Evolutionary conservation across 2,888 invertebrate species (phyloP).

Genomic region (Epirrita christyi): DNA sequence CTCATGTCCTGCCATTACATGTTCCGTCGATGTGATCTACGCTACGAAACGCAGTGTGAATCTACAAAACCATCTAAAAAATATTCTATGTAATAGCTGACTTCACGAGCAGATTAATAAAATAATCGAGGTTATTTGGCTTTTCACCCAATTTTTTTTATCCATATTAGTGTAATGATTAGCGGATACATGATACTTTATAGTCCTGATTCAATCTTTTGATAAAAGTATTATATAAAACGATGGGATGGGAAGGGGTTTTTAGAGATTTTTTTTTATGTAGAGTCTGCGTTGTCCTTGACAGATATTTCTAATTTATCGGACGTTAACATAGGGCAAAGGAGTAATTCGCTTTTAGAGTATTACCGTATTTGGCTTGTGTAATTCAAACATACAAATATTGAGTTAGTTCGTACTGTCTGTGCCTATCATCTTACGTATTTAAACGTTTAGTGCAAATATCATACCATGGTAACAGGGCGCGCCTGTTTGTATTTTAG

Average conservation of each 20-base stretch:
- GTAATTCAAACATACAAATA: constrained; percentile 63
- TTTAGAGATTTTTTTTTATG: background rate
- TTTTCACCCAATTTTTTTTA: background rate
- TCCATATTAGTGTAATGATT: background rate
- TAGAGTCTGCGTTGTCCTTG: constrained; percentile 8
- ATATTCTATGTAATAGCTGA: background rate
- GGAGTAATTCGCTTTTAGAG: constrained; percentile 44
- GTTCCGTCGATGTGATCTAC: constrained; percentile 64
- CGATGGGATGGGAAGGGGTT: background rate
- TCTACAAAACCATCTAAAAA: constrained; percentile 41
- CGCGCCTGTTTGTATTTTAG: constrained; percentile 65
- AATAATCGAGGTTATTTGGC: background rate
- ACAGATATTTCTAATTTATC: constrained; percentile 37
- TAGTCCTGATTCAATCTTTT: background rate
- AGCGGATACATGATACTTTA: background rate
- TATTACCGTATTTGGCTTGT: constrained; percentile 68
- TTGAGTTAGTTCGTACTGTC: constrained; percentile 57
- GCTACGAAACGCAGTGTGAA: constrained; percentile 52
- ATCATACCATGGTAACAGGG: constrained; percentile 61
- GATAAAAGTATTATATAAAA: background rate
- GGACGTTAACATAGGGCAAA: constrained; percentile 63
- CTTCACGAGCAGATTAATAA: background rate
- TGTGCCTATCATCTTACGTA: constrained; percentile 50
- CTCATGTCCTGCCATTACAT: constrained; percentile 57
- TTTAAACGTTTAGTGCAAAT: constrained; percentile 53